phyloP scores from a whole-genome alignment of 2,888 invertebrate genomes.

The Rhopalosiphum nymphaeae region DNA sequence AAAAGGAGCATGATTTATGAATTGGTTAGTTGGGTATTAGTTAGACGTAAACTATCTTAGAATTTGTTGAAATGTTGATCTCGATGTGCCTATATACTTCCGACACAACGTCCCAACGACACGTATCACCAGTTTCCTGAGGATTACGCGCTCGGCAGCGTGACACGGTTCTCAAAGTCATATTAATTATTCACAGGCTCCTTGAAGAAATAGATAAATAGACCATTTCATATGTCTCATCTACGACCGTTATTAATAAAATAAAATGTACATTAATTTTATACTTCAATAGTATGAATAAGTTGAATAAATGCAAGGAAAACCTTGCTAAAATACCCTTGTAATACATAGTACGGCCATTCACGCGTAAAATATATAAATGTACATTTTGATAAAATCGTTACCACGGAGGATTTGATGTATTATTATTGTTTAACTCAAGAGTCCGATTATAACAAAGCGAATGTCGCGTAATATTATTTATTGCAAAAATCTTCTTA shows the following conservation, averaged over 20 bases:
- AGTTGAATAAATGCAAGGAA: background rate
- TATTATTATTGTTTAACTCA: background rate
- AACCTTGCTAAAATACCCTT: background rate
- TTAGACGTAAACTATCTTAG: no score
- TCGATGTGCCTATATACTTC: background rate
- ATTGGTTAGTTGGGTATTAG: no score
- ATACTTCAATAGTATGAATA: background rate
- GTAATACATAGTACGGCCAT: background rate
- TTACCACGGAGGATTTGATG: background rate
- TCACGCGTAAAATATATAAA: background rate
- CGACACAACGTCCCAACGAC: background rate
- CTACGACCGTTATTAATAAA: background rate
- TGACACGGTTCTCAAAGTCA: background rate
- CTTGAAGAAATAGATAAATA: background rate
- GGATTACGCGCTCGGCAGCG: background rate
- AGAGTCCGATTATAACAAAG: background rate
- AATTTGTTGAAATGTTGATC: no score
- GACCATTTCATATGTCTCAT: background rate
- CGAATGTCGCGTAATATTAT: background rate
- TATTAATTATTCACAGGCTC: background rate
- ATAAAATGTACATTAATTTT: background rate
- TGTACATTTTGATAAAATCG: background rate
- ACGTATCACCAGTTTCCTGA: background rate
- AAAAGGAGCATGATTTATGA: no score
- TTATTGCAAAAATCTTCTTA: background rate